Evolutionary conservation across 1,140 invertebrate species (phyloP).

Genomic region (Eumaeus atala): DNA sequence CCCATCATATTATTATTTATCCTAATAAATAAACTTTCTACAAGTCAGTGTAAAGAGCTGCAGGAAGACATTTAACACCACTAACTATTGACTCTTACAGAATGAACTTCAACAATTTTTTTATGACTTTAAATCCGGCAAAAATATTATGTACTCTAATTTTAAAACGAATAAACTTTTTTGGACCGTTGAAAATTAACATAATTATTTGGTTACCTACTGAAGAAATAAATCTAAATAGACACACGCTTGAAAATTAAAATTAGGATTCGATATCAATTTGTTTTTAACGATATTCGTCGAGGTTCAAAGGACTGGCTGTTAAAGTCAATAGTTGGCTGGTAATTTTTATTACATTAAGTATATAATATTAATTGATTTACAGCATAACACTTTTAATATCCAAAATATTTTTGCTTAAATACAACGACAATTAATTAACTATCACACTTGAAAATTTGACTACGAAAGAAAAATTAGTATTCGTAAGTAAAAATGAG

Average conservation of each 20-base stretch:
- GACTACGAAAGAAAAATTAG: slow-evolving; percentile 10
- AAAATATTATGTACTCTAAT: too few species aligned
- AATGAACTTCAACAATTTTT: slow-evolving; percentile 1
- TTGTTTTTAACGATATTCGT: neutral
- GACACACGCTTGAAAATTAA: too few species aligned
- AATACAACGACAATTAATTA: slow-evolving; percentile 19
- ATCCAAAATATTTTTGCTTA: slow-evolving; percentile 56
- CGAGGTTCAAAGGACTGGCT: neutral
- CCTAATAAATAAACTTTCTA: slow-evolving; percentile 51
- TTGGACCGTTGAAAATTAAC: too few species aligned
- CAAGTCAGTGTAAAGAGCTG: slow-evolving; percentile 72
- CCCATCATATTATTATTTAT: slow-evolving; percentile 34
- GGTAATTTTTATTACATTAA: slow-evolving; percentile 43
- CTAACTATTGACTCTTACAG: slow-evolving; percentile 27
- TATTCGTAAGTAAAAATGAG: slow-evolving; percentile 16
- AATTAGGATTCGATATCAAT: neutral
- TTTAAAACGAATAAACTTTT: too few species aligned
- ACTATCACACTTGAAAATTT: slow-evolving; percentile 17
- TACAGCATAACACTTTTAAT: slow-evolving; percentile 61
- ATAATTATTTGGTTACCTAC: too few species aligned
- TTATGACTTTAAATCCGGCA: neutral
- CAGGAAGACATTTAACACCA: slow-evolving; percentile 68
- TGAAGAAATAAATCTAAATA: too few species aligned
- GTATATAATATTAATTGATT: slow-evolving; percentile 35
- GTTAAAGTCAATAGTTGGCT: slow-evolving; percentile 31